These are phyloP conservation scores for Cryptus viduatorius DNA, from an alignment of 2,888 invertebrate species.

Conservation along the genomic window DNA sequence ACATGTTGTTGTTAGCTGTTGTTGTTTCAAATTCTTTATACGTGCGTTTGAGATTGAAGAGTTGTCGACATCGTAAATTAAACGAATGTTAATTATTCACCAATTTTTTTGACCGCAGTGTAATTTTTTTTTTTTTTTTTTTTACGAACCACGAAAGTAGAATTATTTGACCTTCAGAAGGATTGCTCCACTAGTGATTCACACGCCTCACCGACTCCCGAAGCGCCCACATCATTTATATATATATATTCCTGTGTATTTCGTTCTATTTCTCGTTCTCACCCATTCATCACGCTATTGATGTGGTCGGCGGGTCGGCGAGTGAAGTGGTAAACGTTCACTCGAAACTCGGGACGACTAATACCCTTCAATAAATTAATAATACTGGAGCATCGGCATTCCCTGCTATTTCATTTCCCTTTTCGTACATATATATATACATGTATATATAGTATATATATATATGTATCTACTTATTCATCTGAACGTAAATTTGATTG, in stretches of 20 bases:
- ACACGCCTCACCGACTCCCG: constrained; percentile 14
- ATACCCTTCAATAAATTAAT: constrained; percentile 47
- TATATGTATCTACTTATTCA: neutral
- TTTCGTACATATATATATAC: neutral
- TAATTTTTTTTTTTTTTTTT: neutral
- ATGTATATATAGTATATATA: no score
- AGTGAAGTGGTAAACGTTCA: constrained; percentile 9
- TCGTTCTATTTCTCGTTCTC: constrained; percentile 22
- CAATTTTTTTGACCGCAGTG: neutral
- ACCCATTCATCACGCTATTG: constrained; percentile 17
- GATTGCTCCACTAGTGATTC: constrained; percentile 44
- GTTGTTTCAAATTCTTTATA: no score
- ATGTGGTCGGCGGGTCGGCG: neutral
- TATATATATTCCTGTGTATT: constrained; percentile 5
- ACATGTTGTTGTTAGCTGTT: no score
- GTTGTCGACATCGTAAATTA: no score
- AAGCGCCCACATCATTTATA: constrained; percentile 17
- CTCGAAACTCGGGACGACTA: constrained; percentile 2
- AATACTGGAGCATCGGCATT: neutral
- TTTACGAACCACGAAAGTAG: neutral
- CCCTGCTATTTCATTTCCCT: neutral
- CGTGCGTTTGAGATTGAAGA: no score
- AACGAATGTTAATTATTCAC: neutral
- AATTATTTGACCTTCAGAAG: constrained; percentile 59
- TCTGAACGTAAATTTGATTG: constrained; percentile 30